A percentile compares a stretch with the other conserved stretches of the same genome.
Evolutionary conservation across 2,113 vertebrate species (phyloP).

Genomic region (Tachuris rubrigastra): DNA sequence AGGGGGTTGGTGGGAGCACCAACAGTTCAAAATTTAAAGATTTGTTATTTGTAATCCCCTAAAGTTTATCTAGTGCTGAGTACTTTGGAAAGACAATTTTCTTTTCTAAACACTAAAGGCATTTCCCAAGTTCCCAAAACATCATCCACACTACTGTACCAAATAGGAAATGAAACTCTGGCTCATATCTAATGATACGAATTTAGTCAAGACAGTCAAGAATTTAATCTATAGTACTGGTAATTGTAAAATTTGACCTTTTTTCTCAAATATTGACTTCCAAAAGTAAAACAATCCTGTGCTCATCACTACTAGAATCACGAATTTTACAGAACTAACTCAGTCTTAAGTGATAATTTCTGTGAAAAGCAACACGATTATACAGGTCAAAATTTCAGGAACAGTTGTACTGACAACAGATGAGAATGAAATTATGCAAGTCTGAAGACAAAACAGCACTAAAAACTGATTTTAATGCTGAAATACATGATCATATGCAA

Average conservation of each 20-base stretch:
- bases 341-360: neutral
- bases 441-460: neutral
- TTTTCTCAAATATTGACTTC: neutral
- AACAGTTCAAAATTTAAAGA: neutral
- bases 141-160: neutral
- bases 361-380: neutral
- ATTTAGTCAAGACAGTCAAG: no score
- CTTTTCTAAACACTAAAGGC: neutral
- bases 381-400: neutral
- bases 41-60: neutral
- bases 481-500: fast-evolving
- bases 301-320: neutral
- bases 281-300: neutral
- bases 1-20: fast-evolving
- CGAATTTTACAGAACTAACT: neutral
- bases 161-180: neutral
- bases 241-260: neutral
- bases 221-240: neutral
- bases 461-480: neutral
- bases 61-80: neutral
- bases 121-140: neutral
- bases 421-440: neutral
- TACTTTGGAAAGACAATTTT: neutral
- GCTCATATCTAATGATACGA: no score
- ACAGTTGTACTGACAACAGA: neutral